Evolutionary conservation across 2,797 vertebrate species (phyloP), one percentile per base, ranked within the genome.

Genomic region (Pygocentrus nattereri): DNA sequence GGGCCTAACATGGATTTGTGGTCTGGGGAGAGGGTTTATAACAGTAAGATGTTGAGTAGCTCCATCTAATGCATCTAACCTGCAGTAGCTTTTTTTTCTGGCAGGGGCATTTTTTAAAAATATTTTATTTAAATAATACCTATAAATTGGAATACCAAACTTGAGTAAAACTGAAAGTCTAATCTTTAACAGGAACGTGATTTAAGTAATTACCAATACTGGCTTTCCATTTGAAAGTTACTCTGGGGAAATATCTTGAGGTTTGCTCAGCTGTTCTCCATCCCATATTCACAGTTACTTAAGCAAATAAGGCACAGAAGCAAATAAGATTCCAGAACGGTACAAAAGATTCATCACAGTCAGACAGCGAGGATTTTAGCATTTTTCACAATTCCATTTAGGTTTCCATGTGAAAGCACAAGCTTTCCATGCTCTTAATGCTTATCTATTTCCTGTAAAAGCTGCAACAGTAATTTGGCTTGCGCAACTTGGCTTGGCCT

Each of bases 321-420:
- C 30, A 30, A 50, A 49, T 44, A 74, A 74, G 44, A 69, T 49
- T 47, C 47, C 31, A 44, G 41, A 30, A 44, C 18, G 27, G 21
- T 19, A 69, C 49, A 8, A 21, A 52, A 75, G 49, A 62, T 23
- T 34, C 56, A 76, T 23, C n/a, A 5, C n/a, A 34, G 30, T 23
- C 47, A 73, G 54, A 58, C 18, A 18, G 12, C n/a, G 52, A 41
- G 16, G 69, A 69, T 54, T 65, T 23, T 76, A 27, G 58, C 30
- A 23, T 38, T 78, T 68, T 86, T 85, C 10, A 85, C 82, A 85
- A 89, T 87, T 89, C 74, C 27, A 84, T 78, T 85, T 86, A 23
- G 67, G 76, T 82, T 74, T 87, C 52, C 52, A 81, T 85, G 90
- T 64, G 78, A 86, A 90, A 84, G 68, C 71, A 81, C n/a, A 83